A percentile compares a stretch with the other conserved stretches of the same genome.
Conservation (phyloP, 2,888 invertebrate genomes). For the Nomada ruficornis region DNA sequence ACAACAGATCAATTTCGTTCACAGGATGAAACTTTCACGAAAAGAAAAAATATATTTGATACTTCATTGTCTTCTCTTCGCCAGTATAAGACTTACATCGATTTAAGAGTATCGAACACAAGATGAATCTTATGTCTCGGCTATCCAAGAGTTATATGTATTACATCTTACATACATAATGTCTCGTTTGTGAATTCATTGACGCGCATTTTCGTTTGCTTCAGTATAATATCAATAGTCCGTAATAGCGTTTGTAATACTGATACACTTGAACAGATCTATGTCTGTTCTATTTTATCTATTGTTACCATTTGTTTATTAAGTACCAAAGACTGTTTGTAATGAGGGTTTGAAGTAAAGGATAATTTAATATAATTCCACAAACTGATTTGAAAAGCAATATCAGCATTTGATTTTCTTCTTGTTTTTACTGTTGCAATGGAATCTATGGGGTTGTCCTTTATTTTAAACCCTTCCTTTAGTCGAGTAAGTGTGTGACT, state of each 20-base stretch:
- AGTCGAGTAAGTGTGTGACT: conserved; percentile 14
- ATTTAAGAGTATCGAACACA: conserved; percentile 35
- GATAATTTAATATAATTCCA: conserved; percentile 8
- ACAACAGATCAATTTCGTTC: conserved; percentile 32
- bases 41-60: neutral
- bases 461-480: conserved; percentile 21
- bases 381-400: neutral
- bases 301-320: conserved; percentile 62
- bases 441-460: conserved; percentile 18
- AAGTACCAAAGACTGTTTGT: conserved; percentile 70
- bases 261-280: conserved; percentile 57
- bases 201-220: neutral
- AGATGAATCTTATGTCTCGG: conserved; percentile 22
- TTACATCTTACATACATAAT: neutral
- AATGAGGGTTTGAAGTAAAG: conserved; percentile 58
- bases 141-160: conserved; percentile 1
- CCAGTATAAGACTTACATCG: conserved; percentile 23
- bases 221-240: conserved; percentile 20
- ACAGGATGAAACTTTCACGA: neutral
- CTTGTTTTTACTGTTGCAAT: neutral
- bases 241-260: conserved; percentile 49
- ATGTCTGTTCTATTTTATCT: conserved; percentile 47
- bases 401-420: neutral
- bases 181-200: conserved; percentile 17
- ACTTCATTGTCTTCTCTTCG: neutral